Percentiles rank a stretch among this genome's conserved stretches.
These are phyloP conservation scores for Acrossocheilus fasciatus DNA, from an alignment of 2,797 vertebrate genomes.

Conservation along the genomic window DNA sequence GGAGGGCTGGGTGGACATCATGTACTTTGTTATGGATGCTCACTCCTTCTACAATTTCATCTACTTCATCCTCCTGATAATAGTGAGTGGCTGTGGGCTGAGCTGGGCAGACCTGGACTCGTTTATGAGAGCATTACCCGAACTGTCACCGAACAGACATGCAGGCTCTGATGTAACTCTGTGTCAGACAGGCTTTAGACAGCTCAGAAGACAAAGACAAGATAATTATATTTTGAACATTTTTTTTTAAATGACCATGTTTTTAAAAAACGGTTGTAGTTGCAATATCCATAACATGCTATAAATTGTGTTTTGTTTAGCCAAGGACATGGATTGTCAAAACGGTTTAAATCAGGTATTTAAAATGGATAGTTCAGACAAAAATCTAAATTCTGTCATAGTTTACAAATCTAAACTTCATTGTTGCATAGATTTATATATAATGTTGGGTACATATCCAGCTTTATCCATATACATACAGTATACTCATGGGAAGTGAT, in stretches of 20 bases:
- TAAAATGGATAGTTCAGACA: background rate
- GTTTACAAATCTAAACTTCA: too few relatives aligned
- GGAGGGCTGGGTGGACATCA: constrained; percentile 99
- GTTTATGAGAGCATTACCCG: constrained; percentile 20
- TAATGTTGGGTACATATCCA: too few relatives aligned
- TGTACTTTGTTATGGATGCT: constrained; percentile 99
- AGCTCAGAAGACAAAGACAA: constrained; percentile 2
- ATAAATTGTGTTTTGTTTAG: constrained; percentile 22
- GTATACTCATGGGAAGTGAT: too few relatives aligned
- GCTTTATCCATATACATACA: too few relatives aligned
- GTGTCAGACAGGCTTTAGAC: background rate
- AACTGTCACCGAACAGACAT: background rate
- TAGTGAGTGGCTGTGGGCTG: constrained; percentile 79
- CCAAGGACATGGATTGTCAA: background rate
- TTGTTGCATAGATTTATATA: too few relatives aligned
- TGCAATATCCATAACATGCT: background rate
- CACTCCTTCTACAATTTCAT: constrained; percentile 99
- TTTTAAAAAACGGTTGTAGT: background rate
- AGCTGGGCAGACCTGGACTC: constrained; percentile 15
- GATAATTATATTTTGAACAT: background rate
- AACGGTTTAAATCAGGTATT: background rate
- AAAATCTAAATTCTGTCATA: background rate
- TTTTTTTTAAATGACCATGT: background rate
- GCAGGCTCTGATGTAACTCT: constrained; percentile 1
- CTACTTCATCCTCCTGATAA: constrained; percentile 96